Evolutionary conservation across 2,888 invertebrate species (phyloP).

Genomic region (Pristionchus maxplancki): DNA sequence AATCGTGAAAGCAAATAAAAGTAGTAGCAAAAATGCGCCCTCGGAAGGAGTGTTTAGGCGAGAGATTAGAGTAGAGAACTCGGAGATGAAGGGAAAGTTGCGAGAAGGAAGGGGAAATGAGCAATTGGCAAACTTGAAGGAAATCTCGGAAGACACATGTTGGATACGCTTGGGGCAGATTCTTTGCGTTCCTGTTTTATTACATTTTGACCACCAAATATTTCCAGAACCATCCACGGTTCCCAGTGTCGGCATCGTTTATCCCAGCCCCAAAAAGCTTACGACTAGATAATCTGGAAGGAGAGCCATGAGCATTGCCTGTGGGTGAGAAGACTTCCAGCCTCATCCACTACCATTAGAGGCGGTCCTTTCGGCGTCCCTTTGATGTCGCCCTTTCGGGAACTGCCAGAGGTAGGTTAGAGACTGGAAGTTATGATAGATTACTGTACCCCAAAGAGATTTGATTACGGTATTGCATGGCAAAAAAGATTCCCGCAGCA

Average conservation of each 20-base stretch:
- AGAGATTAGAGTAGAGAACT: constrained; percentile 24
- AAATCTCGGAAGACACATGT: not conserved
- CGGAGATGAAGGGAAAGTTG: not conserved
- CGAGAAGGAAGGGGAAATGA: not conserved
- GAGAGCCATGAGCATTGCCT: not conserved
- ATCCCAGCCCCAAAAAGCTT: not conserved
- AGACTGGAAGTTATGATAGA: not conserved
- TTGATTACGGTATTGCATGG: not conserved
- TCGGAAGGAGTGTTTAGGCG: not conserved
- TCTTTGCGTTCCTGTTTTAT: too few species aligned
- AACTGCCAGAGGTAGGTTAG: not conserved
- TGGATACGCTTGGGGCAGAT: not conserved
- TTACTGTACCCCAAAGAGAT: not conserved
- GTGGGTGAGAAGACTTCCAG: not conserved
- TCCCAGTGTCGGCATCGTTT: not conserved
- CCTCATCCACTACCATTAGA: not conserved
- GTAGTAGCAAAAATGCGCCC: not conserved
- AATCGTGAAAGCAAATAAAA: constrained; percentile 26
- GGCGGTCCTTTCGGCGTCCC: not conserved
- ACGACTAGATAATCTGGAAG: not conserved
- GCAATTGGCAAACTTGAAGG: not conserved
- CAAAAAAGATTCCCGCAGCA: not conserved
- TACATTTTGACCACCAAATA: too few species aligned
- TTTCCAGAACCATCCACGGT: not conserved
- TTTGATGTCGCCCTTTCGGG: not conserved